phyloP scores from a whole-genome alignment of 2,113 vertebrate species.

The Coryphaenoides rupestris region DNA sequence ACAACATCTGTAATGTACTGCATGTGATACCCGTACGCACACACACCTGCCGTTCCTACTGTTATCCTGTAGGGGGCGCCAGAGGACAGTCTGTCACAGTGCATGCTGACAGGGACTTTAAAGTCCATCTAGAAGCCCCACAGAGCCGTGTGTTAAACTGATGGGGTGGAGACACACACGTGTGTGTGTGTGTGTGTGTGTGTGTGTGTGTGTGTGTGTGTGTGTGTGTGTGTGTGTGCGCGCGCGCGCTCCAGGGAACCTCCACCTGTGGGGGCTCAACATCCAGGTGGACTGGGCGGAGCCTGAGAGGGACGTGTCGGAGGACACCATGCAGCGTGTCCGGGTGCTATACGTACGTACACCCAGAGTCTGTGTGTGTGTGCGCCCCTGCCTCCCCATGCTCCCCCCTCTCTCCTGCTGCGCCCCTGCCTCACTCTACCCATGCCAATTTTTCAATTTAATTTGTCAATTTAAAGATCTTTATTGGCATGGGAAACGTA shows the following conservation, averaged over 20 bases:
- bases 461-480: too few species aligned
- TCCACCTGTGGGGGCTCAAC: slow-evolving; percentile 88
- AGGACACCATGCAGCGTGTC: slow-evolving; percentile 90
- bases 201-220: slow-evolving; percentile 14
- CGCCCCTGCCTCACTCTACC: too few species aligned
- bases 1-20: too few species aligned
- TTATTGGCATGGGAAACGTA: too few species aligned
- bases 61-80: not conserved
- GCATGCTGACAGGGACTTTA: not conserved
- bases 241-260: slow-evolving; percentile 72
- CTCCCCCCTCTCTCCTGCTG: too few species aligned
- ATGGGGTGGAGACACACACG: too few species aligned
- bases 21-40: too few species aligned
- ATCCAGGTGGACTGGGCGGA: slow-evolving; percentile 96
- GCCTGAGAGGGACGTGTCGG: slow-evolving; percentile 88
- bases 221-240: slow-evolving; percentile 11
- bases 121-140: too few species aligned
- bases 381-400: not conserved
- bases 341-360: slow-evolving; percentile 81
- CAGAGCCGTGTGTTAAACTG: too few species aligned
- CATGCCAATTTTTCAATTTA: too few species aligned
- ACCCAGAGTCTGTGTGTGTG: rapidly evolving
- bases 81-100: not conserved
- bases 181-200: not conserved
- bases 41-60: too few species aligned